Conservation (phyloP, 1,140 invertebrate species). For the Stegodyphus mimosarum region DNA sequence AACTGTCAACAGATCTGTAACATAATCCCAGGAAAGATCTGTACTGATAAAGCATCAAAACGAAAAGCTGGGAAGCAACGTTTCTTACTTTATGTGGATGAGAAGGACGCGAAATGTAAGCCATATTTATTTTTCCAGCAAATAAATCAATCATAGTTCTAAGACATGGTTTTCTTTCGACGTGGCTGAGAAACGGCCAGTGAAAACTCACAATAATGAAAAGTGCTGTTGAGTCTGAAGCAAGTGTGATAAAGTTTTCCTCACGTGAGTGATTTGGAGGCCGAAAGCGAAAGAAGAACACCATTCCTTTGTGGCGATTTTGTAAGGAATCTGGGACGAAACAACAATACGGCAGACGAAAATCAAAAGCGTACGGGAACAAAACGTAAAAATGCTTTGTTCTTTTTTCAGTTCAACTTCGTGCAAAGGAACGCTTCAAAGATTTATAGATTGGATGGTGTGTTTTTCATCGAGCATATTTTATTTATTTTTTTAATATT, state of each 20-base stretch:
- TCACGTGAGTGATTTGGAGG: conserved; percentile 19
- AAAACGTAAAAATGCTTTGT: neutral
- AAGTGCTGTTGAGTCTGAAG: neutral
- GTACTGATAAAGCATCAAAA: no score
- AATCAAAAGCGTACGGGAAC: neutral
- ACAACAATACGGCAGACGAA: conserved; percentile 9
- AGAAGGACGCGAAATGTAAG: no score
- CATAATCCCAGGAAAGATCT: no score
- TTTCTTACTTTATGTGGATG: no score
- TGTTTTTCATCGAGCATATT: neutral
- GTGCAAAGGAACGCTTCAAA: neutral
- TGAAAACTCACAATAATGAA: neutral
- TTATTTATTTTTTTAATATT: no score
- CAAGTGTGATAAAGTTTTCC: conserved; percentile 6
- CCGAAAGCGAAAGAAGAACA: conserved; percentile 19
- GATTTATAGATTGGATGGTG: neutral
- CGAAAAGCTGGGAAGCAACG: no score
- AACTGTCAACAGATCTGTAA: no score
- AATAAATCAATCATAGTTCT: no score
- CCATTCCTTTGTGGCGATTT: conserved; percentile 7
- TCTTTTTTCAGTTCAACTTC: conserved; percentile 3
- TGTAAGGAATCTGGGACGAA: conserved; percentile 35
- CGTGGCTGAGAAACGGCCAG: no score
- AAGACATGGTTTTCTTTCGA: no score
- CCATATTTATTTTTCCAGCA: no score